Evolutionary conservation across 2,797 vertebrate genomes (phyloP).

Genomic region (Galagoides demidoff): DNA sequence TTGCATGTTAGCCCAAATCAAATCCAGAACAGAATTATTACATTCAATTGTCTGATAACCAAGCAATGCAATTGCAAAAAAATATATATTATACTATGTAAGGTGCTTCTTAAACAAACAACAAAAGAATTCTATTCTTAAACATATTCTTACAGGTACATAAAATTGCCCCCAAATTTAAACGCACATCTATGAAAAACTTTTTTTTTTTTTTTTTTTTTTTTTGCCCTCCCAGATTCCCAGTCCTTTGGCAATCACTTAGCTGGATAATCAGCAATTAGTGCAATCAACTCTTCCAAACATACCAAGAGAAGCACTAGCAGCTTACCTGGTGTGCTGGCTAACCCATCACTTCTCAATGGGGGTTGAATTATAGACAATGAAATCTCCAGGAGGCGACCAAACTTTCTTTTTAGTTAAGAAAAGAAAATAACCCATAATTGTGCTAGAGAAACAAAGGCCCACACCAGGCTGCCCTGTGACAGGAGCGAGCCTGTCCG

Average conservation of each 20-base stretch:
- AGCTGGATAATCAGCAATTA: constrained; percentile 37
- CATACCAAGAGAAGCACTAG: constrained; percentile 40
- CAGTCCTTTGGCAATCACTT: constrained; percentile 53
- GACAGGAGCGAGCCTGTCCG: background rate
- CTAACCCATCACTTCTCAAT: background rate
- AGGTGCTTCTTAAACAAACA: constrained; percentile 86
- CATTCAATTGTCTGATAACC: constrained; percentile 88
- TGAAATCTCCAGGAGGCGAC: constrained; percentile 13
- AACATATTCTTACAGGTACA: constrained; percentile 76
- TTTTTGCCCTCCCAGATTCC: constrained; percentile 41
- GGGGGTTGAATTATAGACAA: background rate
- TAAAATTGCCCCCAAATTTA: constrained; percentile 75
- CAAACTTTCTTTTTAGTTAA: constrained; percentile 29
- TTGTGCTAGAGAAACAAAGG: constrained; percentile 13
- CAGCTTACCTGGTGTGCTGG: constrained; percentile 29
- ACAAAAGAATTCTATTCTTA: constrained; percentile 73
- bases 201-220: background rate
- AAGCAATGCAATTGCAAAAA: constrained; percentile 82
- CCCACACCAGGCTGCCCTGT: background rate
- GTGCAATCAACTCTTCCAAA: constrained; percentile 48
- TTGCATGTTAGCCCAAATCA: constrained; percentile 76
- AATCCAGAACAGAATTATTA: constrained; percentile 83
- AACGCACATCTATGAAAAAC: constrained; percentile 65
- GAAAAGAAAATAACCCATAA: constrained; percentile 40
- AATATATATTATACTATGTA: constrained; percentile 84